These are phyloP conservation scores for Omphaloscelis lunosa DNA, from an alignment of 2,888 invertebrate genomes.

Conservation along the genomic window DNA sequence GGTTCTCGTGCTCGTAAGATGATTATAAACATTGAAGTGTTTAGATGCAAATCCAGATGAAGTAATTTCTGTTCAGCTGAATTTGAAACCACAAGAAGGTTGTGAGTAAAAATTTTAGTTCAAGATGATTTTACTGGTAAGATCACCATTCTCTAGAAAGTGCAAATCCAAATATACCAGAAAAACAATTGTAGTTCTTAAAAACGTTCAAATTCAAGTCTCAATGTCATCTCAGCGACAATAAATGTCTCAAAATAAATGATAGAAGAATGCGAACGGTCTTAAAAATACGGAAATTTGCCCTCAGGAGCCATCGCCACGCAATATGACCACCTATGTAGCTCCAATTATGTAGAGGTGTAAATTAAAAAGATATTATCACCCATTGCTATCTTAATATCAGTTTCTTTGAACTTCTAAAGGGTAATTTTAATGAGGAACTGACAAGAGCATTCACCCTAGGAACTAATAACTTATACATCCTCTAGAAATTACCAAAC, in stretches of 20 bases:
- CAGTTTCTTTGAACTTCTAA: not conserved
- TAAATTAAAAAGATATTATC: slow-evolving; percentile 5
- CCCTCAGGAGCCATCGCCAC: not conserved
- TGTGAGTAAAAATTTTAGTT: not conserved
- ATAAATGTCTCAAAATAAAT: not conserved
- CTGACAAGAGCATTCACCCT: slow-evolving; percentile 11
- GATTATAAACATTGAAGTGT: not conserved
- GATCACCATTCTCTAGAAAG: not conserved
- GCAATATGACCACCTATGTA: not conserved
- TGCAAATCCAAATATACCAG: not conserved
- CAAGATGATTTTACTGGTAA: not conserved
- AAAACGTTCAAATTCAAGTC: not conserved
- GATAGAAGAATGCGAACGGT: too few species aligned
- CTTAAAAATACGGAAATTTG: not conserved
- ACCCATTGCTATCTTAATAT: not conserved
- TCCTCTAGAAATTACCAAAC: slow-evolving; percentile 33
- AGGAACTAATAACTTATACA: slow-evolving; percentile 37
- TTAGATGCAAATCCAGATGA: not conserved
- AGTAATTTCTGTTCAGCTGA: not conserved
- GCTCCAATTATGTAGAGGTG: not conserved
- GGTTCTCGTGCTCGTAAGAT: not conserved
- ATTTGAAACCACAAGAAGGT: not conserved
- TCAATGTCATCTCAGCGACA: not conserved
- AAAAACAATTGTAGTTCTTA: not conserved
- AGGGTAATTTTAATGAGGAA: slow-evolving; percentile 25